Evolutionary conservation across 2,888 invertebrate genomes (phyloP).

Genomic region (Serrognathus titanus): DNA sequence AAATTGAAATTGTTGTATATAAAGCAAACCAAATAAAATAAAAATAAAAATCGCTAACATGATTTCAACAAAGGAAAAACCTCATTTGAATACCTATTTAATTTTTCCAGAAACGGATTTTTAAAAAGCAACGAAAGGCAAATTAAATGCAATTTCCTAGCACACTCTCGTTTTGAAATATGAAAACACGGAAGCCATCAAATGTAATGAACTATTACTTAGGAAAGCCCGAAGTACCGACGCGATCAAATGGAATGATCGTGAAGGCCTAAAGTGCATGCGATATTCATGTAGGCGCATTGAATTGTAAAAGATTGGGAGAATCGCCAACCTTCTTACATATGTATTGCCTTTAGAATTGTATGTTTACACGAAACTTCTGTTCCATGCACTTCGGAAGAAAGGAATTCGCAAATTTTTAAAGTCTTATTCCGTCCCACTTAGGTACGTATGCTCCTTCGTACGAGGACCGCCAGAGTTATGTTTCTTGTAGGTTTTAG

Average conservation of each 20-base stretch:
- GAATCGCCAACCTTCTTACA: conserved; percentile 31
- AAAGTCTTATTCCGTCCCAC: conserved; percentile 10
- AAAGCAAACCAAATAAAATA: no score
- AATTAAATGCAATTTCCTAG: neutral
- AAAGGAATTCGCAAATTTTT: conserved; percentile 15
- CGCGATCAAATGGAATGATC: conserved; percentile 27
- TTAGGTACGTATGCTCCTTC: neutral
- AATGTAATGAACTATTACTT: neutral
- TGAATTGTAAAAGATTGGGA: conserved; percentile 36
- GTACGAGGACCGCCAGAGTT: no score
- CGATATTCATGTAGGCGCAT: conserved; percentile 33
- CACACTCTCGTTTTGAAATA: neutral
- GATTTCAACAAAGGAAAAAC: no score
- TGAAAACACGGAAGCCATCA: neutral
- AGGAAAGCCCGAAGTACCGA: conserved; percentile 16
- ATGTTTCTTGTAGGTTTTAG: no score
- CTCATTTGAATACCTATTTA: conserved; percentile 8
- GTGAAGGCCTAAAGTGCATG: conserved; percentile 29
- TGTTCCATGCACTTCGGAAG: conserved; percentile 24
- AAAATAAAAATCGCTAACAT: conserved; percentile 2
- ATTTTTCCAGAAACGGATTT: no score
- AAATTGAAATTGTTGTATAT: no score
- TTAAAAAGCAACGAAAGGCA: no score
- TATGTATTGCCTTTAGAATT: conserved; percentile 31
- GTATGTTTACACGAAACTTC: conserved; percentile 34